A percentile compares a stretch with the other conserved stretches of the same genome.
Evolutionary conservation across 2,797 vertebrate genomes (phyloP).

Genomic region (Rallus crepitans): DNA sequence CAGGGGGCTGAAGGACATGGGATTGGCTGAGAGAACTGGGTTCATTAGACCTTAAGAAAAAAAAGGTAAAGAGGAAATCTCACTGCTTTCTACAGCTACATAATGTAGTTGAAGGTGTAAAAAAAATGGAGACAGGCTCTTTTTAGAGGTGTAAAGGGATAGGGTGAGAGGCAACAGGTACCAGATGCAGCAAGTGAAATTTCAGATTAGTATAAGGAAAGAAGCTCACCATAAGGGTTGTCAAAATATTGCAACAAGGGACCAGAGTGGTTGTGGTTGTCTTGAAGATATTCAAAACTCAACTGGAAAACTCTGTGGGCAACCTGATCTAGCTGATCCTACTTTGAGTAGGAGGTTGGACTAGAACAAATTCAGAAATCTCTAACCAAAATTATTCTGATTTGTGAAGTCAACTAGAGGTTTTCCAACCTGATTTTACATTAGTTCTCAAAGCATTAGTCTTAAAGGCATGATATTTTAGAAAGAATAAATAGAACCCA

Average conservation of each 20-base stretch:
- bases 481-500: neutral
- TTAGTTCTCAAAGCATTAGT: neutral
- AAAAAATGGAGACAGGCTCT: neutral
- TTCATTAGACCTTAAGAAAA: neutral
- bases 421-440: neutral
- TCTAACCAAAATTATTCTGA: neutral
- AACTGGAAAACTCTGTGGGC: neutral
- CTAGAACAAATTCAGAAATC: neutral
- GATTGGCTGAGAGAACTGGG: accelerated
- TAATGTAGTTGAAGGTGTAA: neutral
- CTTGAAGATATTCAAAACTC: neutral
- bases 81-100: neutral
- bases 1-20: neutral
- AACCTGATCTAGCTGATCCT: neutral
- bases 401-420: neutral
- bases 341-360: neutral
- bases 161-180: neutral
- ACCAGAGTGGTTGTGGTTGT: neutral
- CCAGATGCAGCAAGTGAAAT: neutral
- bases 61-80: neutral
- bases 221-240: neutral
- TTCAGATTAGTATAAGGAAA: neutral
- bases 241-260: neutral
- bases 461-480: neutral
- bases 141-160: neutral